Conservation (phyloP, 2,797 vertebrate genomes). For the Acipenser ruthenus region DNA sequence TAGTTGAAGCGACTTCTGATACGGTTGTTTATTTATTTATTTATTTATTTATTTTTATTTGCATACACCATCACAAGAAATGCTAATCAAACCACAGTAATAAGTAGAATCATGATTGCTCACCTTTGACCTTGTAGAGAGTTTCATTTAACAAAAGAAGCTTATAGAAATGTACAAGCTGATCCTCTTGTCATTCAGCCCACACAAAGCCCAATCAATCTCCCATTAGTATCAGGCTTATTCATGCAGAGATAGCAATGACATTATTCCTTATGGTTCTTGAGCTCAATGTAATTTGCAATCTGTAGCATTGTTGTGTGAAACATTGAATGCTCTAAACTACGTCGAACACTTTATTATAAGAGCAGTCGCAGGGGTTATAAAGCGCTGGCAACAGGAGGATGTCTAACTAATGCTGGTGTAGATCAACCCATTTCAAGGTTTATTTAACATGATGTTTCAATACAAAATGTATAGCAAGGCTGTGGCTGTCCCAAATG, state of each 20-base stretch:
- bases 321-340: conserved; percentile 50
- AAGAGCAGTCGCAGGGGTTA: too few species aligned
- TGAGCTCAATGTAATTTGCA: conserved; percentile 62
- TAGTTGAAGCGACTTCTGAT: too few species aligned
- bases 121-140: conserved; percentile 59
- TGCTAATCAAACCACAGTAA: conserved; percentile 49
- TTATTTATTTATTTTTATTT: too few species aligned
- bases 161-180: conserved; percentile 65
- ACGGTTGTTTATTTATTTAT: too few species aligned
- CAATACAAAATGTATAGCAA: too few species aligned
- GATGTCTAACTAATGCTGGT: too few species aligned
- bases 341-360: too few species aligned
- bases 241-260: conserved; percentile 57
- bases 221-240: conserved; percentile 74
- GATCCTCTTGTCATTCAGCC: conserved; percentile 74
- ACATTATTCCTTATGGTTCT: conserved; percentile 61
- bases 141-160: conserved; percentile 60
- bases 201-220: conserved; percentile 73
- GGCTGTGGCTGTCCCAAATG: too few species aligned
- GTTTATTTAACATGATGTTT: too few species aligned
- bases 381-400: too few species aligned
- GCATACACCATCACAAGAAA: conserved; percentile 7
- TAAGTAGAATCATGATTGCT: conserved; percentile 52
- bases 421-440: too few species aligned
- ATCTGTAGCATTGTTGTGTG: conserved; percentile 66